phyloP scores from a whole-genome alignment of 2,888 invertebrate genomes.

The Kuschelorhynchus macadamiae region DNA sequence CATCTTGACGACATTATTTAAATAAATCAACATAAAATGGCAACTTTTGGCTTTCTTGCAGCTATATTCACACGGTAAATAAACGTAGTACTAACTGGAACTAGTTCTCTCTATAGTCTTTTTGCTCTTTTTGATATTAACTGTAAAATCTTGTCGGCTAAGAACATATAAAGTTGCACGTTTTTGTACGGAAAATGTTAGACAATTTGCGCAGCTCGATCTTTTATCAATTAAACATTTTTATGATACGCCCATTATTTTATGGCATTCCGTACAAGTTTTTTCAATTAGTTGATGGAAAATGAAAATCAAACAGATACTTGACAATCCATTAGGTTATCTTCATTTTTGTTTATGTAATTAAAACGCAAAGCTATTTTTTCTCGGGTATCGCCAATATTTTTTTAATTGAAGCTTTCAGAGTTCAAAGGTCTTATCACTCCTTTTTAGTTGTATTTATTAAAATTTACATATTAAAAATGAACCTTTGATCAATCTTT shows the following conservation, averaged over 20 bases:
- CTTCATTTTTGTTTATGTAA: too few relatives aligned
- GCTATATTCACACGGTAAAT: slow-evolving; percentile 47
- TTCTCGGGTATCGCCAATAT: too few relatives aligned
- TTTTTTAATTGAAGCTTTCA: too few relatives aligned
- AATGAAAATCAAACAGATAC: too few relatives aligned
- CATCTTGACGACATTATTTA: slow-evolving; percentile 52
- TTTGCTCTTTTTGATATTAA: slow-evolving; percentile 45
- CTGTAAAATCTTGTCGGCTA: slow-evolving; percentile 39
- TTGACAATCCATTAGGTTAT: too few relatives aligned
- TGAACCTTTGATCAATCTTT: too few relatives aligned
- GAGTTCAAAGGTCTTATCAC: too few relatives aligned
- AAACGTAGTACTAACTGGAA: slow-evolving; percentile 37
- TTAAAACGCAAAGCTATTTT: too few relatives aligned
- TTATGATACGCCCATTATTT: background rate
- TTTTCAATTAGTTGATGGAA: too few relatives aligned
- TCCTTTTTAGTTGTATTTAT: too few relatives aligned
- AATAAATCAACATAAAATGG: slow-evolving; percentile 56
- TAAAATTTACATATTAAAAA: too few relatives aligned
- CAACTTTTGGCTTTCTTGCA: slow-evolving; percentile 42
- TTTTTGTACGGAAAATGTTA: slow-evolving; percentile 18
- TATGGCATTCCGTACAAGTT: too few relatives aligned
- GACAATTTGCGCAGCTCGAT: background rate
- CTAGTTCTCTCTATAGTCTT: slow-evolving; percentile 37
- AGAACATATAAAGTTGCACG: slow-evolving; percentile 37
- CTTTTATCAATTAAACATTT: background rate